Evolutionary conservation across 2,797 vertebrate species (phyloP), one percentile per base, ranked within the genome.

Genomic region (Sciurus vulgaris): DNA sequence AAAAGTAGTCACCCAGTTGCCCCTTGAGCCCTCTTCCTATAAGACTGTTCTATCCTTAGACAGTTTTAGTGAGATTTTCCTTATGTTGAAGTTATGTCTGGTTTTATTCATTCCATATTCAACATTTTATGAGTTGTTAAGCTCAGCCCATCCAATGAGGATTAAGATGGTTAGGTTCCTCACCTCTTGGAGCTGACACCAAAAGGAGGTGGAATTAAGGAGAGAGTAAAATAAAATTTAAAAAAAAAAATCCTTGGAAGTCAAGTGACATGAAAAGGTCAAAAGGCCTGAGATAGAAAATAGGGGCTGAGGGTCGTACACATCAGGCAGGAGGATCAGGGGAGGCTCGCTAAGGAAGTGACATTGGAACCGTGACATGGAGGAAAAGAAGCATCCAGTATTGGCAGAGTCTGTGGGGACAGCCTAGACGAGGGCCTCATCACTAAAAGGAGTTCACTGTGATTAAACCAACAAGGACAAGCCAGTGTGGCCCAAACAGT

Each of bases 41-140:
- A 47, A 79, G 35, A 70, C n/a, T 83, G 28, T 91, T 35, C 63
- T 47, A 8, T 74, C 54, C 51, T 47, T 54, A 33, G 82, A 44
- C 11, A 72, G 44, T 51, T 69, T 93, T 26, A 35, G 67, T 24
- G 73, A 51, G 20, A 33, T 59, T 82, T 92, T 69, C 59, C 49
- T 70, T 44, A 49, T 18, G 26, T 76, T 67, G 35, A 41, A 22
- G 33, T 77, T 30, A 76, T 81, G 8, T 76, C 86, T 67, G 3
- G 17, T 22, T 88, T 90, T 81, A 81, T 86, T 74, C 44, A 61
- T 78, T 83, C 28, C 14, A n/a, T 51, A 10, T 5, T 94, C 44
- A 93, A 20, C 81, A n/a, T 38, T 89, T 96, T 11, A 59, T 47
- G 54, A 41, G n/a, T 79, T 92, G 73, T 56, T 54, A 56, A 91